Conservation (phyloP, 1,140 invertebrate species). For the Macrocentrus cingulum region DNA sequence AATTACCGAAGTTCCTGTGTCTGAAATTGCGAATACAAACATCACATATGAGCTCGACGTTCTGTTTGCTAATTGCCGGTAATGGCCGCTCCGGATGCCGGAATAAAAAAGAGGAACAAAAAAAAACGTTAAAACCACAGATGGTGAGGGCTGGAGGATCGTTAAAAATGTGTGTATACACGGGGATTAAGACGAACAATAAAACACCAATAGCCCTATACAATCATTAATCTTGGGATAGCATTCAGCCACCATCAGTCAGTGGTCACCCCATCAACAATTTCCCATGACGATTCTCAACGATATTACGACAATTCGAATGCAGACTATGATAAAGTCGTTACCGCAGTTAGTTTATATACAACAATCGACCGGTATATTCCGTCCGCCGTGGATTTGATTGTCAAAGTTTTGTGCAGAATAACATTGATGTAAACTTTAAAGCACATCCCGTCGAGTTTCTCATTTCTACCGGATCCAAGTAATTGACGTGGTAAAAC, state of each 20-base stretch:
- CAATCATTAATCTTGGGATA: no score
- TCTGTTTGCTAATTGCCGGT: constrained; percentile 15
- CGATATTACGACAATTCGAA: no score
- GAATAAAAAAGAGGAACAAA: no score
- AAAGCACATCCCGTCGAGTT: constrained; percentile 14
- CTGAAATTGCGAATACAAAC: constrained; percentile 12
- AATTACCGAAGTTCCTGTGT: constrained; percentile 16
- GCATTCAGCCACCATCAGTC: no score
- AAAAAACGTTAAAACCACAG: neutral
- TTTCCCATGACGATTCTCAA: no score
- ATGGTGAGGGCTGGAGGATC: neutral
- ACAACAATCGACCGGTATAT: no score
- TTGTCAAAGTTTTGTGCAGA: constrained; percentile 1
- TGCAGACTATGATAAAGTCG: no score
- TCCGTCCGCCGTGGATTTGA: constrained; percentile 1
- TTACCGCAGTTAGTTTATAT: no score
- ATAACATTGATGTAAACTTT: constrained; percentile 16
- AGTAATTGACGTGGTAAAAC: neutral
- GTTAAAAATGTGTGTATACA: neutral
- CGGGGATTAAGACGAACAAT: neutral
- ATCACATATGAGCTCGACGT: neutral
- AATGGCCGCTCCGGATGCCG: constrained; percentile 1
- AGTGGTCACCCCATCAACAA: no score
- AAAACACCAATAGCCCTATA: no score
- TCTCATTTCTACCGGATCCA: neutral